Percentiles rank a stretch among this genome's conserved stretches.
Evolutionary conservation across 1,140 invertebrate species (phyloP).

Genomic region (Musca vetustissima): DNA sequence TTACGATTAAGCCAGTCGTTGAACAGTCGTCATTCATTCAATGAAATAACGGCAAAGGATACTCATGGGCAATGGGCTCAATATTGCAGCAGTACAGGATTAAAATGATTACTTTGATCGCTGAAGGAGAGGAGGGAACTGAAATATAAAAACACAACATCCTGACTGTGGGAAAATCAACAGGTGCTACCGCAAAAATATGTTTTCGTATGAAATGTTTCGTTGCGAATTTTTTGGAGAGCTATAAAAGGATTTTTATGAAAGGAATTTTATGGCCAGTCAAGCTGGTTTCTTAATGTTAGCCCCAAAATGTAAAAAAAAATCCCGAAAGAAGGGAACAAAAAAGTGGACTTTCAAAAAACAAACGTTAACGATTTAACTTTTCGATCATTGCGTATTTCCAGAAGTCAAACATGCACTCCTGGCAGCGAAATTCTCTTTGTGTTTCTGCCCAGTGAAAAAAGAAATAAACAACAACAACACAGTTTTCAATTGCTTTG

Average conservation of each 20-base stretch:
- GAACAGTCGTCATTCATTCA: background rate
- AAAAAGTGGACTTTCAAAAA: background rate
- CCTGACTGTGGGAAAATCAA: constrained; percentile 46
- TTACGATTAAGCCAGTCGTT: background rate
- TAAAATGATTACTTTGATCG: constrained; percentile 9
- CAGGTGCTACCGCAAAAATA: constrained; percentile 39
- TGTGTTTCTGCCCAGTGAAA: too few species aligned
- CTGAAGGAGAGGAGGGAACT: background rate
- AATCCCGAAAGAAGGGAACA: constrained; percentile 8
- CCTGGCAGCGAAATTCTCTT: too few species aligned
- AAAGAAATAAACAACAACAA: too few species aligned
- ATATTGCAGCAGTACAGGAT: background rate
- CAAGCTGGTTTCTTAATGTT: constrained; percentile 17
- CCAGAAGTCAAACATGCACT: too few species aligned
- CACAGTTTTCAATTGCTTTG: too few species aligned
- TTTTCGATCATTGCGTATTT: too few species aligned
- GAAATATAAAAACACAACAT: constrained; percentile 5
- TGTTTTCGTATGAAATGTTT: background rate
- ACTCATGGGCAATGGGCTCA: background rate
- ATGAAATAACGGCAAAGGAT: background rate
- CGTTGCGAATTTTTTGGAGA: constrained; percentile 2
- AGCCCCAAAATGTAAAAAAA: background rate
- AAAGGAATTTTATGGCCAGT: constrained; percentile 11
- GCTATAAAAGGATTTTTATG: constrained; percentile 18
- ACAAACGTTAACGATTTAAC: too few species aligned